Evolutionary conservation across 1,140 invertebrate genomes (phyloP), one percentile per base, ranked within the genome.

Genomic region (Mycetomoellerius zeteki): DNA sequence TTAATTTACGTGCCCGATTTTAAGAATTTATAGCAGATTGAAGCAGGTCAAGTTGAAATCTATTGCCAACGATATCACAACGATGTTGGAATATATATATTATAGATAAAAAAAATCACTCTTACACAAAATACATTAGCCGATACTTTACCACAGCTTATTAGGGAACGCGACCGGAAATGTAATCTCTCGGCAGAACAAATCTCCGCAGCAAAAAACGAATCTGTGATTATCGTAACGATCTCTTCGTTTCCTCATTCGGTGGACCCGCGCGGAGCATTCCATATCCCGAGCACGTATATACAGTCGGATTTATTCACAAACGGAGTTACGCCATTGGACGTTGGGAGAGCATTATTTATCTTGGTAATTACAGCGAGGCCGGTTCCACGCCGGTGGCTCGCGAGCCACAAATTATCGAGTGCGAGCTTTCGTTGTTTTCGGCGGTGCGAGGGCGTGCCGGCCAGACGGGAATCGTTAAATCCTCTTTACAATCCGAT

Each of bases 361-460:
- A 92, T 90, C 89, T 92, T 91, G 90, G 90, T 92, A 92, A 92
- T 92, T 92, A 92, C 91, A 90, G 87, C 89, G 90, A 87, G 89
- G 81, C 89, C 73, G 89, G 84, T 91, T 91, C 90, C 90, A 91
- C 89, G 87, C 89, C 80, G 89, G 90, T 91, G 87, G 90, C 78
- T 91, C 89, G 85, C 89, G 89, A 82, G 84, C 89, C 89, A 91
- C 90, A 91, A 91, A 91, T 91, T 91, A 91, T 91, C 90, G 90
- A 89, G 85, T 86, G 89, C 89, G 78, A 81, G 89, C 80, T 87
- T 89, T 91, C 84, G 87, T 81, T 71, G 88, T 87, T 90, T 91
- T 90, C 90, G 82, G 81, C 76, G 71, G 60, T 30, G 76, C 69
- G 64, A 86, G 80, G 86, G 71, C 88, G 88, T 80, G 88, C 62